Evolutionary conservation across 2,797 vertebrate genomes (phyloP).

Genomic region (Rhodeus uyekii): DNA sequence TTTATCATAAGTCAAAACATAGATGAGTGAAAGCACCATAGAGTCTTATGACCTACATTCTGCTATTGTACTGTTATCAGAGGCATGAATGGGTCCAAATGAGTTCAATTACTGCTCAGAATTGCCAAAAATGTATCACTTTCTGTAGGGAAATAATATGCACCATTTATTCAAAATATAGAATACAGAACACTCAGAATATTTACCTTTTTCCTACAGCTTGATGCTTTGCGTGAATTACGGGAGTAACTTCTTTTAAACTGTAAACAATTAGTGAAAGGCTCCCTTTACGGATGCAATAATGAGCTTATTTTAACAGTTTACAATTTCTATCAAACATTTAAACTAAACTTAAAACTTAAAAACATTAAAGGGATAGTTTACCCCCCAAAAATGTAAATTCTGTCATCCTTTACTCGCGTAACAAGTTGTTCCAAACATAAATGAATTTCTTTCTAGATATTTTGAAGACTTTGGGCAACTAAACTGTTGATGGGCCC

Average conservation of each 20-base stretch:
- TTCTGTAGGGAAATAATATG: neutral
- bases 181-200: neutral
- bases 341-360: neutral
- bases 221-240: neutral
- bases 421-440: neutral
- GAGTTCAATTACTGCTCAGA: neutral
- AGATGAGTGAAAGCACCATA: slow-evolving; percentile 3
- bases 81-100: neutral
- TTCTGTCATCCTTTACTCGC: neutral
- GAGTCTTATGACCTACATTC: slow-evolving; percentile 9
- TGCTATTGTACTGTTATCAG: slow-evolving; percentile 16
- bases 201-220: neutral
- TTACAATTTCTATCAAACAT: neutral
- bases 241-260: neutral
- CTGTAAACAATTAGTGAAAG: neutral
- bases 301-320: no score
- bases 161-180: neutral
- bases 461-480: neutral
- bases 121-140: neutral
- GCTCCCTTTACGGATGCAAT: neutral
- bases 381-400: neutral
- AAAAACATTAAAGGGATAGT: neutral
- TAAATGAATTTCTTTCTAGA: neutral
- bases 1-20: neutral
- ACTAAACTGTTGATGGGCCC: neutral